A percentile compares a stretch with the other conserved stretches of the same genome.
These are phyloP conservation scores for Tenebrio molitor DNA, from an alignment of 1,140 invertebrate species.

Conservation along the genomic window DNA sequence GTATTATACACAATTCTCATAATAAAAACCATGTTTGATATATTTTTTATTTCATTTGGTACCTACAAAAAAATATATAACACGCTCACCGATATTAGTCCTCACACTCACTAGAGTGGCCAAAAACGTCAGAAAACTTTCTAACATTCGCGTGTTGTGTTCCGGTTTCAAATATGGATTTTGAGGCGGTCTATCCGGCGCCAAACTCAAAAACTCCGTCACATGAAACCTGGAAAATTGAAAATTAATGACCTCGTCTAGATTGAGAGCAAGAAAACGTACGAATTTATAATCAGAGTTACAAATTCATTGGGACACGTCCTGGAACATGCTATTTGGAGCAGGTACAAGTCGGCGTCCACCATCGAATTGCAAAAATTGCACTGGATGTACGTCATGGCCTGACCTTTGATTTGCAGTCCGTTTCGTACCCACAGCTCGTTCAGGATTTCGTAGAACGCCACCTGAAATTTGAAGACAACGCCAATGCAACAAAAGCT, in stretches of 20 bases:
- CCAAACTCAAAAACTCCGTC: conserved; percentile 87
- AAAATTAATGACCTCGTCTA: too few relatives aligned
- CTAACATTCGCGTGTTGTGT: conserved; percentile 90
- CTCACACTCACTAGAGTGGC: conserved; percentile 91
- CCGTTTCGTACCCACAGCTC: conserved; percentile 97
- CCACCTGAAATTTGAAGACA: conserved; percentile 84
- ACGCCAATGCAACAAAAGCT: too few relatives aligned
- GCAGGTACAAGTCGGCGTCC: conserved; percentile 94
- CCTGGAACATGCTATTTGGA: conserved; percentile 93
- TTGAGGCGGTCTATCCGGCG: conserved; percentile 74
- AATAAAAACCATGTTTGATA: too few relatives aligned
- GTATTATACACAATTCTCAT: too few relatives aligned
- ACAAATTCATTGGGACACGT: conserved; percentile 89
- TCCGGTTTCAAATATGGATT: conserved; percentile 78
- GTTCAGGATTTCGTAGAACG: conserved; percentile 94
- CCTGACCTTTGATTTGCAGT: conserved; percentile 96
- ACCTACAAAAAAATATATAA: neutral
- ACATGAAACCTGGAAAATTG: conserved; percentile 84
- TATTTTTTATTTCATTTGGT: too few relatives aligned
- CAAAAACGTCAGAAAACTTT: conserved; percentile 92
- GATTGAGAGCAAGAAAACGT: too few relatives aligned
- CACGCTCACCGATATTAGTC: conserved; percentile 84
- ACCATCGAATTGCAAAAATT: conserved; percentile 99
- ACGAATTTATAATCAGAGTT: conserved; percentile 87
- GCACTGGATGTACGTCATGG: conserved; percentile 98